These are phyloP conservation scores for Romanogobio albipinnatus DNA, from an alignment of 2,113 vertebrate species.

Conservation along the genomic window DNA sequence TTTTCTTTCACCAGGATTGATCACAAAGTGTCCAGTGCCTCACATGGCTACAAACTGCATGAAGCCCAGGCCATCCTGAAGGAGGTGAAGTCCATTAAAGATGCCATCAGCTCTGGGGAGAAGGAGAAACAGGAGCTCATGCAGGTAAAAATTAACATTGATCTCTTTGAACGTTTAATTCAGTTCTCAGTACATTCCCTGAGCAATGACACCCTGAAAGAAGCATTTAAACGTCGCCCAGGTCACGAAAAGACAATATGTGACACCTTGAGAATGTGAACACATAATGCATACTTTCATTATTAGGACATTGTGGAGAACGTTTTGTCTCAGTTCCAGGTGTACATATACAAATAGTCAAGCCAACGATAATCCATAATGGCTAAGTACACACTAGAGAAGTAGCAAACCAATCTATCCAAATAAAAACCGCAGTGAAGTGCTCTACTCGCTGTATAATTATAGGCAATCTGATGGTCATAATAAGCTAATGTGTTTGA, in stretches of 20 bases:
- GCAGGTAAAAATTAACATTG: constrained; percentile 77
- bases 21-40: constrained; percentile 89
- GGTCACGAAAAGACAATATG: not conserved
- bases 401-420: constrained; percentile 3
- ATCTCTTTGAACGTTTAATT: not conserved
- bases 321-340: not conserved
- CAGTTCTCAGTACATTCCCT: not conserved
- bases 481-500: constrained; percentile 54
- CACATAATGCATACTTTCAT: not conserved
- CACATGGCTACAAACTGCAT: constrained; percentile 89
- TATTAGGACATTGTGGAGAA: not conserved
- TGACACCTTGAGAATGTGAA: constrained; percentile 11
- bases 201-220: not conserved
- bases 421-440: constrained; percentile 9
- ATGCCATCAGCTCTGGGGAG: constrained; percentile 92
- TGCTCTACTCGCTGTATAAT: not conserved
- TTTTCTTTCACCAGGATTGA: constrained; percentile 82
- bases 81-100: constrained; percentile 94
- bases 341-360: not conserved
- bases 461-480: constrained; percentile 11
- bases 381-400: constrained; percentile 16
- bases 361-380: not conserved
- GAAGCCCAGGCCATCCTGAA: constrained; percentile 94
- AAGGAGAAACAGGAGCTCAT: constrained; percentile 97
- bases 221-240: not conserved